These are phyloP conservation scores for Amphipoea oculea DNA, from an alignment of 2,888 invertebrate species.

Conservation along the genomic window DNA sequence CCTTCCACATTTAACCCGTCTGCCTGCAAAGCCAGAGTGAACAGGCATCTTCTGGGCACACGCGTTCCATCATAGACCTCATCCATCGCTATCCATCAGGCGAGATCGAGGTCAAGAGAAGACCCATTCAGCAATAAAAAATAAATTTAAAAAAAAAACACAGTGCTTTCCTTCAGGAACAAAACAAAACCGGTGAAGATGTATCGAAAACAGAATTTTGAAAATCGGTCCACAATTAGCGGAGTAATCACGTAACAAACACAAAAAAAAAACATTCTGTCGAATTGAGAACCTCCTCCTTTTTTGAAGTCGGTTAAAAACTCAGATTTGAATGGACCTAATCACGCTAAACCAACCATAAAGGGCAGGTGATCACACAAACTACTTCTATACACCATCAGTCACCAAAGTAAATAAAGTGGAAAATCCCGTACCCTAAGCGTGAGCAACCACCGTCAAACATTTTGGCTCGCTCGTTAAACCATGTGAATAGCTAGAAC, in stretches of 20 bases:
- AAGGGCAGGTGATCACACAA: conserved; percentile 15
- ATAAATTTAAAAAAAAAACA: no score
- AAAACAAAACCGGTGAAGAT: neutral
- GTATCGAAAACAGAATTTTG: neutral
- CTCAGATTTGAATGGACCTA: neutral
- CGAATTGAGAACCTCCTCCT: no score
- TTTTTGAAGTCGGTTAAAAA: no score
- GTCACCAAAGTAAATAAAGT: conserved; percentile 44
- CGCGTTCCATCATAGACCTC: neutral
- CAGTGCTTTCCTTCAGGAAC: neutral
- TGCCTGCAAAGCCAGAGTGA: neutral
- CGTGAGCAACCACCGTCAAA: conserved; percentile 30
- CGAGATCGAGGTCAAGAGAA: neutral
- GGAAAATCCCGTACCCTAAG: conserved; percentile 8
- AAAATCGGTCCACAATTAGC: no score
- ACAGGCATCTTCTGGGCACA: neutral
- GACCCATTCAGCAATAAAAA: neutral
- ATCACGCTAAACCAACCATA: conserved; percentile 16
- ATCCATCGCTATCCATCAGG: neutral
- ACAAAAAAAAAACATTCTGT: no score
- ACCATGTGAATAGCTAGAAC: conserved; percentile 51
- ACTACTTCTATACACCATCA: conserved; percentile 3
- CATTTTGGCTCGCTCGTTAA: conserved; percentile 59
- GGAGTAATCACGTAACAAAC: no score
- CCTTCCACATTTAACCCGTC: neutral